Evolutionary conservation across 2,113 vertebrate species (phyloP).

Genomic region (Probosciger aterrimus): DNA sequence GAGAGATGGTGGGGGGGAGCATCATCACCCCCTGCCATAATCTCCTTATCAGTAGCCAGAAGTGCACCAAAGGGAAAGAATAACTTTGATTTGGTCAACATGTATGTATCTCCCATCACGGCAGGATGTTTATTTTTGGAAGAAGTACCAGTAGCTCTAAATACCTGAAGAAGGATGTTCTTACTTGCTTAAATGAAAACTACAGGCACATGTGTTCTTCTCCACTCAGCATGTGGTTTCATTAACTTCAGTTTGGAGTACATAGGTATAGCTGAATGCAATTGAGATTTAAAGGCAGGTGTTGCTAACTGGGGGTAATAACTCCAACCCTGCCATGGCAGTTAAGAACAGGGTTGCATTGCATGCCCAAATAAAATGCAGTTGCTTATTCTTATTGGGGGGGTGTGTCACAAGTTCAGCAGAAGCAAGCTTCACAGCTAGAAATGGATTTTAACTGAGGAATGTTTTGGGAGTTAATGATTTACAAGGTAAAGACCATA

Average conservation of each 20-base stretch:
- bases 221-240: background rate
- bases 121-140: background rate
- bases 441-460: background rate
- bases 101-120: accelerated
- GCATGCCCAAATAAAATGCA: background rate
- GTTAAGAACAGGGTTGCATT: background rate
- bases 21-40: background rate
- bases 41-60: background rate
- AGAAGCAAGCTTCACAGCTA: background rate
- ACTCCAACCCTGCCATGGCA: background rate
- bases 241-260: background rate
- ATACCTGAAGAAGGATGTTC: background rate
- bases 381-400: background rate
- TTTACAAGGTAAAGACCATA: background rate
- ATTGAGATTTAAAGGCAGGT: background rate
- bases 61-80: background rate
- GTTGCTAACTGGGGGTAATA: background rate
- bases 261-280: background rate
- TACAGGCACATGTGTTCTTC: background rate
- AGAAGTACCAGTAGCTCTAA: background rate
- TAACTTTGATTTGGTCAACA: background rate
- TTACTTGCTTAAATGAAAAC: background rate
- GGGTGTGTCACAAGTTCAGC: background rate
- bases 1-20: background rate
- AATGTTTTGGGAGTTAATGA: background rate